phyloP scores from a whole-genome alignment of 1,140 invertebrate species.

The Halesus radiatus region DNA sequence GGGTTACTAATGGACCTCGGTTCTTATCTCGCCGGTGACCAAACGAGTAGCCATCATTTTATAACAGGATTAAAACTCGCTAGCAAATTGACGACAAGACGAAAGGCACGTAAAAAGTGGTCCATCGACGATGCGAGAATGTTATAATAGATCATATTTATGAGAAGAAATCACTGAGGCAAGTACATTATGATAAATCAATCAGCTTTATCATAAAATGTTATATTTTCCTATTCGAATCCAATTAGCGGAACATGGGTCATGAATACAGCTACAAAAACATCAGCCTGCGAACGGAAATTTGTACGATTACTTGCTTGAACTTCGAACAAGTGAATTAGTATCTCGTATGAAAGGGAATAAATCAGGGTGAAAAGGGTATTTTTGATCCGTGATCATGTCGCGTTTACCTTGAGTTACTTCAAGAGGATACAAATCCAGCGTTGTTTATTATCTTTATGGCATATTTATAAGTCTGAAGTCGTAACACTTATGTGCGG shows the following conservation, averaged over 20 bases:
- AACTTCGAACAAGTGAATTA: background rate
- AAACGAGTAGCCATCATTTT: slow-evolving; percentile 17
- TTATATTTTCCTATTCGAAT: slow-evolving; percentile 18
- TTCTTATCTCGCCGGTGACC: slow-evolving; percentile 25
- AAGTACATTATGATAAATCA: slow-evolving; percentile 24
- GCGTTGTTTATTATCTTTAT: too few relatives aligned
- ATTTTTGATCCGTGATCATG: too few relatives aligned
- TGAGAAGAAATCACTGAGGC: slow-evolving; percentile 5
- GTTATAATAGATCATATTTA: slow-evolving; percentile 18
- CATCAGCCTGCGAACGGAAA: too few relatives aligned
- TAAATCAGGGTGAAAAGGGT: background rate
- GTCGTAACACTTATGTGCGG: too few relatives aligned
- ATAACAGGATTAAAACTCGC: slow-evolving; percentile 24
- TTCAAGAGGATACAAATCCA: too few relatives aligned
- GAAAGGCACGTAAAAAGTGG: slow-evolving; percentile 11
- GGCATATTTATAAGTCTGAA: too few relatives aligned
- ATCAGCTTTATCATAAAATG: background rate
- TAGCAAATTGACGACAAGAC: slow-evolving; percentile 34
- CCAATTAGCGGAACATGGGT: slow-evolving; percentile 19
- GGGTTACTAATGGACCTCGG: slow-evolving; percentile 1
- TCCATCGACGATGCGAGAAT: background rate
- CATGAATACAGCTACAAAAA: background rate
- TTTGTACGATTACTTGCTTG: too few relatives aligned
- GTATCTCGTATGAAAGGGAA: background rate
- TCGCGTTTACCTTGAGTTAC: too few relatives aligned